phyloP scores from a whole-genome alignment of 2,797 vertebrate species.

The Lithobates pipiens region DNA sequence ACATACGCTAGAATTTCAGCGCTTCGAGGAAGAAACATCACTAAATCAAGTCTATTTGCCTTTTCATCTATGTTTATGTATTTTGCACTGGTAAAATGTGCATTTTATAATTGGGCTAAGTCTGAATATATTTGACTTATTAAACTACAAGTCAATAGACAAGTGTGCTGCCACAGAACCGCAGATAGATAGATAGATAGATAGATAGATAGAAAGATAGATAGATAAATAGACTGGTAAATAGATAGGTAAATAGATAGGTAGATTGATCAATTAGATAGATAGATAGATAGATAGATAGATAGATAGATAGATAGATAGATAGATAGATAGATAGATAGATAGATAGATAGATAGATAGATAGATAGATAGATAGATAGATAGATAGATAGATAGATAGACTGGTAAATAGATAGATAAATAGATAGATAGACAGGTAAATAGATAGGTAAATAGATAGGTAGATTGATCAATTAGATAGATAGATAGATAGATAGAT shows the following conservation, averaged over 20 bases:
- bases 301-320: neutral
- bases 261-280: neutral
- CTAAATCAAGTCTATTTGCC: slow-evolving; percentile 13
- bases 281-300: neutral
- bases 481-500: too few species aligned
- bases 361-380: too few species aligned
- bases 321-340: too few species aligned
- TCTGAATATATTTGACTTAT: neutral
- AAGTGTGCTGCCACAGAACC: neutral
- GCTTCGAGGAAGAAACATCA: slow-evolving; percentile 7
- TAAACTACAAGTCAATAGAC: neutral
- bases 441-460: too few species aligned
- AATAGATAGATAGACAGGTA: too few species aligned
- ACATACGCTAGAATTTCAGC: neutral
- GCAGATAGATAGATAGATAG: neutral
- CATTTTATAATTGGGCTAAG: neutral
- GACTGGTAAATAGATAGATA: too few species aligned
- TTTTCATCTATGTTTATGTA: neutral
- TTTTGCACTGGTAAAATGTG: neutral
- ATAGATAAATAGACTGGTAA: too few species aligned
- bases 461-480: too few species aligned
- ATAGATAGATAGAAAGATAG: neutral
- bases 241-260: neutral
- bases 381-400: too few species aligned
- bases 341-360: too few species aligned